Conservation (phyloP, 2,113 vertebrate genomes). For the Melierax canorus region DNA sequence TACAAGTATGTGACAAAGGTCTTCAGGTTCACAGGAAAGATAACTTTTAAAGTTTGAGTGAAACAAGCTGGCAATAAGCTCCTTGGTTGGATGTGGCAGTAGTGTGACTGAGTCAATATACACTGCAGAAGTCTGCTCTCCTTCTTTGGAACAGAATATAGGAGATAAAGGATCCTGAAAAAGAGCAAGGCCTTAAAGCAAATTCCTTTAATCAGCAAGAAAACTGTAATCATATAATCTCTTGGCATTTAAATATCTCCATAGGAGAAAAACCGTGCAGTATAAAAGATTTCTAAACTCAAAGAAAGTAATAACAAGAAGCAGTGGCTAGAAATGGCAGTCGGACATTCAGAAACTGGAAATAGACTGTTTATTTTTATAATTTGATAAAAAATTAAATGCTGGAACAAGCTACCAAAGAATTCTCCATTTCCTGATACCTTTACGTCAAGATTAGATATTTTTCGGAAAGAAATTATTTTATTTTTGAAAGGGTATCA, state of each 20-base stretch:
- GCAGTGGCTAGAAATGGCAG: neutral
- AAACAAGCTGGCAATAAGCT: neutral
- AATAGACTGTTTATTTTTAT: neutral
- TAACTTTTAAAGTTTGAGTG: neutral
- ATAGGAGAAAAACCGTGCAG: fast-evolving
- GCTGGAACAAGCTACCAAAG: neutral
- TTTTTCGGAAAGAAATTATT: neutral
- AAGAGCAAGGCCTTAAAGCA: neutral
- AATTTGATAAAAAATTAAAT: neutral
- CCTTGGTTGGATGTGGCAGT: neutral
- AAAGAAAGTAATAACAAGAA: neutral
- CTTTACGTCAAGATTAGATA: neutral
- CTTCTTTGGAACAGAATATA: neutral
- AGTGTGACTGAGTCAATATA: neutral
- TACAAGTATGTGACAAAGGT: neutral
- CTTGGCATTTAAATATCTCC: neutral
- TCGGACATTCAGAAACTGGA: neutral
- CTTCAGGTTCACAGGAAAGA: neutral
- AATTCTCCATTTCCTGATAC: neutral
- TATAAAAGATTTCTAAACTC: neutral
- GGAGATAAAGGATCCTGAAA: neutral
- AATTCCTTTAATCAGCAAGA: neutral
- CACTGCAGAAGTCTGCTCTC: neutral
- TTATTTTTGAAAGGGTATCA: neutral
- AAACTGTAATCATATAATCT: neutral